Conservation (phyloP, 2,888 invertebrate genomes). For the Falcaria lacertinaria region DNA sequence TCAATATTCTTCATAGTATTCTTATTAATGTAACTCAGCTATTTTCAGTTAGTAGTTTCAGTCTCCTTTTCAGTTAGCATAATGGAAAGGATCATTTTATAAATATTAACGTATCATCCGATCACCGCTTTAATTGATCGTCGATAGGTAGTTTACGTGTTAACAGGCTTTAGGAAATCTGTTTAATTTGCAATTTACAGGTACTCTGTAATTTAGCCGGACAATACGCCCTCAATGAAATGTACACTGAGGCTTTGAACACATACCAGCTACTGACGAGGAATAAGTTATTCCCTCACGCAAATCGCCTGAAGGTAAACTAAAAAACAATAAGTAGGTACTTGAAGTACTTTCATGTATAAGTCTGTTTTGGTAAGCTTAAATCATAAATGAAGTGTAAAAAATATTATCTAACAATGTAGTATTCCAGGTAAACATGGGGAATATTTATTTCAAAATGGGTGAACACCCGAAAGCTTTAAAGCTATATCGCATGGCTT, state of each 20-base stretch:
- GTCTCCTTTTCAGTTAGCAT: no score
- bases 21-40: no score
- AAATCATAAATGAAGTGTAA: no score
- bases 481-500: slow-evolving; percentile 98
- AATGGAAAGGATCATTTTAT: no score
- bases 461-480: slow-evolving; percentile 96
- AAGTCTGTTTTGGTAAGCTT: no score
- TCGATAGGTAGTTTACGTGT: no score
- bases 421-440: slow-evolving; percentile 87
- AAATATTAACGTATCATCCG: no score
- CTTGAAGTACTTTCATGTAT: neutral
- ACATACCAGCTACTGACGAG: slow-evolving; percentile 96
- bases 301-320: slow-evolving; percentile 91
- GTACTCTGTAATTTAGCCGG: slow-evolving; percentile 97
- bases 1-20: no score
- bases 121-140: no score
- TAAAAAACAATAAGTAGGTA: neutral
- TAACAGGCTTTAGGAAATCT: no score
- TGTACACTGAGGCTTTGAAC: slow-evolving; percentile 97
- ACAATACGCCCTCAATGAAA: slow-evolving; percentile 95
- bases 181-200: slow-evolving; percentile 68
- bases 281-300: slow-evolving; percentile 96
- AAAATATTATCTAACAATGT: no score
- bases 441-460: slow-evolving; percentile 97
- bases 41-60: no score